Conservation (phyloP, 92 coral and sea anemone genomes). For the Paramuricea clavata region DNA sequence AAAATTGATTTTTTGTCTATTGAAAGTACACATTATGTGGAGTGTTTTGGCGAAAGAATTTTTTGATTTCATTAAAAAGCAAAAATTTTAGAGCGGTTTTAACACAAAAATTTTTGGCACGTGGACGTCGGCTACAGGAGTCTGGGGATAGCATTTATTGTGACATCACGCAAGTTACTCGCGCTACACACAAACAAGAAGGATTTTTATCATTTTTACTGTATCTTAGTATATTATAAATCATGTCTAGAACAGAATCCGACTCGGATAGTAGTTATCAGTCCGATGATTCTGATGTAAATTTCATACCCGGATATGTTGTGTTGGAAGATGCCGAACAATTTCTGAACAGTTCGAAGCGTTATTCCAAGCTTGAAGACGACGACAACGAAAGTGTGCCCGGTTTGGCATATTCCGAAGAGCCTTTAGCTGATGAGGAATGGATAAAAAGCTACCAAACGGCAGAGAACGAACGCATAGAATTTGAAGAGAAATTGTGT, state of each 20-base stretch:
- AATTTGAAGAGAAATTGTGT: conserved; percentile 15
- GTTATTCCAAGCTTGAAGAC: neutral
- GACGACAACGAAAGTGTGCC: neutral
- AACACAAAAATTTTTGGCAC: neutral
- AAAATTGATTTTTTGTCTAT: too few species aligned
- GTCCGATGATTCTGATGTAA: conserved; percentile 16
- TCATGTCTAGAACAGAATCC: conserved; percentile 12
- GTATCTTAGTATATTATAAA: neutral
- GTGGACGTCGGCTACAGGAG: neutral
- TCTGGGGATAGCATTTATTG: too few species aligned
- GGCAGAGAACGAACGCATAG: neutral
- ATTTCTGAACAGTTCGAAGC: neutral
- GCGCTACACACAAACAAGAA: neutral
- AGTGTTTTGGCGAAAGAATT: too few species aligned
- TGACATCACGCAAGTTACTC: conserved; percentile 24
- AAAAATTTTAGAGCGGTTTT: conserved; percentile 3
- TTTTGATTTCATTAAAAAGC: too few species aligned
- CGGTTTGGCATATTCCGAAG: conserved; percentile 8
- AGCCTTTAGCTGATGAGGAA: conserved; percentile 38
- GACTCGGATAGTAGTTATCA: conserved; percentile 14
- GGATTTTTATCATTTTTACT: neutral
- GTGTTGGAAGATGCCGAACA: neutral
- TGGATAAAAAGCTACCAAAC: conserved; percentile 4
- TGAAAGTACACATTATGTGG: too few species aligned
- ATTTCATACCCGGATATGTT: neutral